Conservation (phyloP, 2,797 vertebrate genomes). For the Sebastes iracundus region DNA sequence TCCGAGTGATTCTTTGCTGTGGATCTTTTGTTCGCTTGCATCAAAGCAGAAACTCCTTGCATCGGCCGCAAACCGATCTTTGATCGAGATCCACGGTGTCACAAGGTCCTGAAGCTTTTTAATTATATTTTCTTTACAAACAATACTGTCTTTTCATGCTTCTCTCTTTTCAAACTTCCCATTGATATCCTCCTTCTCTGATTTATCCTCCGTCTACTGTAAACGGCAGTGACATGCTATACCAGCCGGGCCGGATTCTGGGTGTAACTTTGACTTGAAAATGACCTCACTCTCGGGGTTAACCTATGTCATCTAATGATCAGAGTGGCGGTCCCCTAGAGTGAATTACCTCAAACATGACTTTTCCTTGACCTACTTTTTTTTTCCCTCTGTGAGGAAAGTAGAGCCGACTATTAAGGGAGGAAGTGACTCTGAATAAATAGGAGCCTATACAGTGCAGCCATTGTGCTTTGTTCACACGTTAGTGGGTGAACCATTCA, state of each 20-base stretch:
- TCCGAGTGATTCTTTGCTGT: constrained; percentile 28
- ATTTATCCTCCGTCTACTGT: constrained; percentile 22
- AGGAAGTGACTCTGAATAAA: constrained; percentile 86
- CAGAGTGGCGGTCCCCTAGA: constrained; percentile 72
- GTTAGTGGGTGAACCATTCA: constrained; percentile 73
- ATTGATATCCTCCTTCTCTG: constrained; percentile 25
- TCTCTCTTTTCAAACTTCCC: constrained; percentile 19
- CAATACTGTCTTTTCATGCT: constrained; percentile 38
- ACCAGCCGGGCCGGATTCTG: constrained; percentile 34
- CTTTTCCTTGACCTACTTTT: constrained; percentile 84
- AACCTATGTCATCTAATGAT: constrained; percentile 84
- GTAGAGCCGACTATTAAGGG: constrained; percentile 81
- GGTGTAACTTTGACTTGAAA: constrained; percentile 68
- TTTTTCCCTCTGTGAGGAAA: constrained; percentile 68
- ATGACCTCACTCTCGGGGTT: constrained; percentile 83
- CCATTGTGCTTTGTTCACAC: constrained; percentile 86
- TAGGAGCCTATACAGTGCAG: constrained; percentile 81
- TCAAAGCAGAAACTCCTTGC: constrained; percentile 55
- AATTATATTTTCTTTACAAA: constrained; percentile 7
- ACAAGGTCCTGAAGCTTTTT: constrained; percentile 4
- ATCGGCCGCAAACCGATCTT: constrained; percentile 44
- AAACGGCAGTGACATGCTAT: constrained; percentile 39
- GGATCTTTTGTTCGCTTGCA: constrained; percentile 61
- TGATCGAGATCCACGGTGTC: constrained; percentile 35
- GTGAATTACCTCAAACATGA: constrained; percentile 87